Base-by-base conservation (phyloP, 2,797 vertebrate species). In the Cynopterus sphinx region DNA sequence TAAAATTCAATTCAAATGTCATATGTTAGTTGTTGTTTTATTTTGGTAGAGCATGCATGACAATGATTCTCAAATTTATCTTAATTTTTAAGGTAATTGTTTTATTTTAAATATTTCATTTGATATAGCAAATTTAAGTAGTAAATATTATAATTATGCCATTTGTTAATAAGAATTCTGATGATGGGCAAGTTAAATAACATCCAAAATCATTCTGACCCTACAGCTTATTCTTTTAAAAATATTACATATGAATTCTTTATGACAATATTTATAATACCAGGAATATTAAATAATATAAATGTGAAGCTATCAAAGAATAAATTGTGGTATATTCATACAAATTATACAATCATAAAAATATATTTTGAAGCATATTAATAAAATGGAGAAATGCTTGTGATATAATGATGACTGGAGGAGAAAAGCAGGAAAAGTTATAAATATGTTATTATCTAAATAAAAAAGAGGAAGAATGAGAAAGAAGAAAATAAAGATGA, bases 201-300 rank as follows among this genome's bases (percentile, higher is more conserved):
- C 28, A 39, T n/a, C 13, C 39, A 13, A 95, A 81, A 91, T 86
- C 65, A 67, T 39, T 71, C 55, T 31, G n/a, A 84, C 11, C 26
- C 4, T 49, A 31, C 10, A 90, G 17, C 31, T 81, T 63, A 51
- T 63, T 67, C 15, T 68, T n/a, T 95, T 81, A 31, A 67, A 73
- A 86, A 68, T 79, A 74, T 53, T 39, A 61, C 39, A 82, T 11
- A 26, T 81, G 28, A 36, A 6, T 59, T 67, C 51, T 59, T 81
- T 82, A 59, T 46, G 61, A 26, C 59, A 74, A 87, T 75, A 86
- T 74, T 43, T 82, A 46, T 28, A 74, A 75, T 33, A 21, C 6
- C n/a, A 87, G 57, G 90, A 93, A 75, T 36, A 68, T n/a, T 17
- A 31, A 85, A 90, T 15, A 81, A 90, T 79, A 26, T 49, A 79